phyloP scores from a whole-genome alignment of 2,113 vertebrate species.

The Mastomys coucha region DNA sequence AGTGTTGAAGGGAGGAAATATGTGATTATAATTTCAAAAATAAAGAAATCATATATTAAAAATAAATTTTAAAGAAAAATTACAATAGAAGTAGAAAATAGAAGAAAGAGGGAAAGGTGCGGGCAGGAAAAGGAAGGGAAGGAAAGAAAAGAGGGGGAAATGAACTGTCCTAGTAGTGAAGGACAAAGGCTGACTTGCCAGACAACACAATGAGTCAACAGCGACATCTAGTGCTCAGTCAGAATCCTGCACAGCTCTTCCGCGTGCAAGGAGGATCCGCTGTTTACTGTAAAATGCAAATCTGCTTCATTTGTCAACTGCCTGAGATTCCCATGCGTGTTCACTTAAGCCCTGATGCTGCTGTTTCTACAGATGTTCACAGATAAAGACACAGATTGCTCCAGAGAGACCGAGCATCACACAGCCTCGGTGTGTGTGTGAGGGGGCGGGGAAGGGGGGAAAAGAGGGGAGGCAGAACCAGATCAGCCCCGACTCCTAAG shows the following conservation, averaged over 20 bases:
- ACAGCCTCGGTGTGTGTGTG: not conserved
- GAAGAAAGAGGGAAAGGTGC: no score
- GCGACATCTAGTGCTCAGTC: conserved; percentile 83
- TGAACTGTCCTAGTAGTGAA: not conserved
- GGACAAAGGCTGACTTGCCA: rapidly evolving
- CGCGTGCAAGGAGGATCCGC: rapidly evolving
- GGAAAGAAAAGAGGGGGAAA: not conserved
- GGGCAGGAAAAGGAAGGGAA: not conserved
- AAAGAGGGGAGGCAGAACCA: no score
- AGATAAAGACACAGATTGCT: not conserved
- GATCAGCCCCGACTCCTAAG: not conserved
- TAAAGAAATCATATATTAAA: not conserved
- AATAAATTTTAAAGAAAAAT: not conserved
- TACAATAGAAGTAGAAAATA: not conserved
- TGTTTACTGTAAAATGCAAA: not conserved
- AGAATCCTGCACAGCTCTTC: not conserved
- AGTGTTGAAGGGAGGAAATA: not conserved
- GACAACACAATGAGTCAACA: conserved; percentile 71
- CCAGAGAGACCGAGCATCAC: not conserved
- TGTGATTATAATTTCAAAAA: not conserved
- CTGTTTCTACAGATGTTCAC: not conserved
- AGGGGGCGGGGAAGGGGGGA: rapidly evolving
- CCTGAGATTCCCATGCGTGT: not conserved
- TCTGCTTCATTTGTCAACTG: not conserved
- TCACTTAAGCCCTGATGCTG: not conserved